Conservation (phyloP, 37 sponge, comb jelly and placozoan genomes). For the Geodia barretti region DNA sequence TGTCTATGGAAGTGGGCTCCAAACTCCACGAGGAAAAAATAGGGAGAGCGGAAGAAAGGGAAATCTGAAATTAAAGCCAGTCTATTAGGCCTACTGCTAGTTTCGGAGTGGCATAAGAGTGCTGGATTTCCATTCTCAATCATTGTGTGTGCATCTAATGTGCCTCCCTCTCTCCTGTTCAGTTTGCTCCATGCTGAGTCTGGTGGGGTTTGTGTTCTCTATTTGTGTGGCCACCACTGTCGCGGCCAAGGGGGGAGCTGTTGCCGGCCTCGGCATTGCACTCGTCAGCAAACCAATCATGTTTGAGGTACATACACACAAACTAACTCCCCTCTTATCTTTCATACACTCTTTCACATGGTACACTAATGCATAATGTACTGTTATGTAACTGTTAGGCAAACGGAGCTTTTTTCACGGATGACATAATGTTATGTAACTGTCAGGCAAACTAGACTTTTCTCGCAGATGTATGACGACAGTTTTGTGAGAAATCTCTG, state of each 20-base stretch:
- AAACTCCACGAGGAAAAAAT: too few species aligned
- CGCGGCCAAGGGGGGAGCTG: constrained; percentile 75
- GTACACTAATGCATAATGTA: too few species aligned
- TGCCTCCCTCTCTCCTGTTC: background rate
- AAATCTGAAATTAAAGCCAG: background rate
- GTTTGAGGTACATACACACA: constrained; percentile 46
- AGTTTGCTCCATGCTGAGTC: constrained; percentile 69
- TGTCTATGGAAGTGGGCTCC: too few species aligned
- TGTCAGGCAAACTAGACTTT: background rate
- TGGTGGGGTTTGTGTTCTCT: constrained; percentile 72
- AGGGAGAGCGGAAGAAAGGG: too few species aligned
- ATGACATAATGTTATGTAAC: too few species aligned
- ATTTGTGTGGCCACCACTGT: constrained; percentile 67
- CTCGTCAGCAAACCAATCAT: constrained; percentile 54
- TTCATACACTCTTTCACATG: too few species aligned
- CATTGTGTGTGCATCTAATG: too few species aligned
- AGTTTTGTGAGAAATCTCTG: background rate
- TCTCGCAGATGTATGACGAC: constrained; percentile 6
- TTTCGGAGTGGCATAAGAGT: background rate
- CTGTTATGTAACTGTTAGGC: background rate
- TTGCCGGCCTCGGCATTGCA: constrained; percentile 80
- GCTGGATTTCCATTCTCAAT: constrained; percentile 1
- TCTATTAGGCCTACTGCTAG: background rate
- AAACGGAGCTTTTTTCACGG: background rate
- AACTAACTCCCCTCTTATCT: too few species aligned